These are phyloP conservation scores for Megastigmus dorsalis DNA, from an alignment of 2,888 invertebrate species.

Conservation along the genomic window DNA sequence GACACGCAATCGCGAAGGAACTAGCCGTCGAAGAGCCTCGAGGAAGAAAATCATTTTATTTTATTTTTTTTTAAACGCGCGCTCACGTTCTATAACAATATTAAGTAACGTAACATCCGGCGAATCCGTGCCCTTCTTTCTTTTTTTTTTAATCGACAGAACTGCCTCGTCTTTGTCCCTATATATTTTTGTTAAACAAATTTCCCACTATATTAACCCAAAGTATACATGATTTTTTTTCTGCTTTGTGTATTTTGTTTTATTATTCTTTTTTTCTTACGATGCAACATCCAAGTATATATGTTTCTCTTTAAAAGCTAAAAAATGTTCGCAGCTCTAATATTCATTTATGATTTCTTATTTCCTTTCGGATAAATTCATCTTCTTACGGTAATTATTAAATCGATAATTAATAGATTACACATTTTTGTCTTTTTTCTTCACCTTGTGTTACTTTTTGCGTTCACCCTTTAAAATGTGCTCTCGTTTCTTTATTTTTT, in stretches of 20 bases:
- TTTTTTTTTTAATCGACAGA: background rate
- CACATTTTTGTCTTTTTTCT: constrained; percentile 5
- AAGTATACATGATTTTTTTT: constrained; percentile 4
- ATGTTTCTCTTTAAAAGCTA: constrained; percentile 43
- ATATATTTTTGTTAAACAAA: background rate
- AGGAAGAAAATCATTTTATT: constrained; percentile 39
- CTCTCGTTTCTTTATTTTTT: background rate
- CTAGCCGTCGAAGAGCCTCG: constrained; percentile 53
- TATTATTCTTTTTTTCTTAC: background rate
- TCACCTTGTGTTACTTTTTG: background rate
- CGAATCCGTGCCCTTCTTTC: constrained; percentile 4
- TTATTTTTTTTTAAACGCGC: constrained; percentile 23
- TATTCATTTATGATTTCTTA: constrained; percentile 15
- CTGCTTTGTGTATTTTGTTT: too few relatives aligned
- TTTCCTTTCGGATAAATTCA: constrained; percentile 6
- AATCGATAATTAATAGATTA: constrained; percentile 18
- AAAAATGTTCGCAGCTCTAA: constrained; percentile 24
- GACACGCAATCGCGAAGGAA: constrained; percentile 51
- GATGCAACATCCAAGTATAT: constrained; percentile 28
- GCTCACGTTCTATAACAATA: background rate
- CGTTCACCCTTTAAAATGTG: too few relatives aligned
- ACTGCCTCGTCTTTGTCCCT: background rate
- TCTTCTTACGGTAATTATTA: constrained; percentile 38
- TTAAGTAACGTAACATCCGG: constrained; percentile 11
- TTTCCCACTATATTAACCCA: constrained; percentile 1